A percentile compares a stretch with the other conserved stretches of the same genome.
Conservation (phyloP, 2,113 vertebrate species). For the Microtus richardsoni region DNA sequence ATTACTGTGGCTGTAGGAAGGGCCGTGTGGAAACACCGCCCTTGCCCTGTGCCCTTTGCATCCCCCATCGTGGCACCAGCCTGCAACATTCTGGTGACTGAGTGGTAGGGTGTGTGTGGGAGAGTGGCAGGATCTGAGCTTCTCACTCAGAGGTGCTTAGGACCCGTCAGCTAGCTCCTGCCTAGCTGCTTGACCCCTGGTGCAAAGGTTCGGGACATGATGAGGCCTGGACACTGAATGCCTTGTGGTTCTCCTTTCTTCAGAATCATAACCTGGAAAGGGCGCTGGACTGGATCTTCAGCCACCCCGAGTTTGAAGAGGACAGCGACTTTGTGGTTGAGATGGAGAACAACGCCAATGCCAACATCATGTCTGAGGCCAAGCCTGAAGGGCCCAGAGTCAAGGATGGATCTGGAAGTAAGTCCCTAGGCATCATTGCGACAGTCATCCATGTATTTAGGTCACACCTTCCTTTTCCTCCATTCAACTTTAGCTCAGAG, state of each 20-base stretch:
- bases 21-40: not conserved
- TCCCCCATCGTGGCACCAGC: not conserved
- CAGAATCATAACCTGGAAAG: conserved; percentile 97
- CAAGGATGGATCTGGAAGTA: conserved; percentile 97
- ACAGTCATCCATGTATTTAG: not conserved
- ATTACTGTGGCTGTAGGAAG: not conserved
- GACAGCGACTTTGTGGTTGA: conserved; percentile 89
- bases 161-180: not conserved
- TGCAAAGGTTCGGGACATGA: not conserved
- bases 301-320: conserved; percentile 93
- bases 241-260: conserved; percentile 65
- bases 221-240: not conserved
- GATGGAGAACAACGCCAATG: conserved; percentile 92
- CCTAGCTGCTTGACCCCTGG: not conserved
- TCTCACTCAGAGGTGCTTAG: conserved; percentile 38
- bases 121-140: not conserved
- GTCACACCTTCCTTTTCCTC: not conserved
- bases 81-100: not conserved
- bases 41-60: not conserved
- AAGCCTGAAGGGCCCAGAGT: conserved; percentile 91
- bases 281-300: conserved; percentile 98
- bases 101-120: not conserved
- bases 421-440: conserved; percentile 82
- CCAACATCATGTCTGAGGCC: conserved; percentile 91
- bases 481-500: not conserved